Conservation (phyloP, 2,888 invertebrate genomes). For the Anarsia innoxiella region DNA sequence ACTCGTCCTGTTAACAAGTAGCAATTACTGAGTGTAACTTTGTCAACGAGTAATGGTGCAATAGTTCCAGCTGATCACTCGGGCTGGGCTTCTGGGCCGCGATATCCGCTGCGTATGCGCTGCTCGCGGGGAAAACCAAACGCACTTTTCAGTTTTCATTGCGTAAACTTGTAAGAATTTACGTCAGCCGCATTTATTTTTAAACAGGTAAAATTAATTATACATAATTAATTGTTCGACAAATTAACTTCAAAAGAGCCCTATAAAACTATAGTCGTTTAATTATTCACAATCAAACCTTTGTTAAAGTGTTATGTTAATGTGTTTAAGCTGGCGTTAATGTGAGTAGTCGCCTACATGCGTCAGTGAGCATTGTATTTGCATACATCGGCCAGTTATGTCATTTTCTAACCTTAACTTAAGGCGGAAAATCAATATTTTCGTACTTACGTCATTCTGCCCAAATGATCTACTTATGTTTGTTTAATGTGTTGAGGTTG, state of each 20-base stretch:
- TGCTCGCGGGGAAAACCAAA: slow-evolving; percentile 11
- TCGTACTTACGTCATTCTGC: slow-evolving; percentile 14
- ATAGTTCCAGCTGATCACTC: background rate
- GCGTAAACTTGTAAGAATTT: too few species aligned
- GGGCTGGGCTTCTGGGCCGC: background rate
- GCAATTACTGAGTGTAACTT: too few species aligned
- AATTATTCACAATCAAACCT: slow-evolving; percentile 21
- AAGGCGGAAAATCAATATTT: slow-evolving; percentile 27
- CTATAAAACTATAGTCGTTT: background rate
- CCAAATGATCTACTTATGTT: slow-evolving; percentile 14
- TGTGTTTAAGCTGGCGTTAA: slow-evolving; percentile 4
- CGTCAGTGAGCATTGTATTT: slow-evolving; percentile 32
- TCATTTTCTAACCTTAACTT: slow-evolving; percentile 39
- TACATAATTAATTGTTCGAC: too few species aligned
- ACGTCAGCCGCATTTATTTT: too few species aligned
- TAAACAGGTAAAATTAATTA: too few species aligned
- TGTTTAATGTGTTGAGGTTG: too few species aligned
- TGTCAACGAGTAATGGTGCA: too few species aligned
- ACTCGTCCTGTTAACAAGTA: too few species aligned
- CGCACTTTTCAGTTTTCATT: too few species aligned
- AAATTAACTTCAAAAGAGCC: too few species aligned
- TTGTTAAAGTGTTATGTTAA: slow-evolving; percentile 28
- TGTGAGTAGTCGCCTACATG: slow-evolving; percentile 19
- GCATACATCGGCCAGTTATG: slow-evolving; percentile 35
- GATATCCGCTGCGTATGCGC: background rate